Evolutionary conservation across 2,888 invertebrate genomes (phyloP).

Genomic region (Hypercompe scribonia): DNA sequence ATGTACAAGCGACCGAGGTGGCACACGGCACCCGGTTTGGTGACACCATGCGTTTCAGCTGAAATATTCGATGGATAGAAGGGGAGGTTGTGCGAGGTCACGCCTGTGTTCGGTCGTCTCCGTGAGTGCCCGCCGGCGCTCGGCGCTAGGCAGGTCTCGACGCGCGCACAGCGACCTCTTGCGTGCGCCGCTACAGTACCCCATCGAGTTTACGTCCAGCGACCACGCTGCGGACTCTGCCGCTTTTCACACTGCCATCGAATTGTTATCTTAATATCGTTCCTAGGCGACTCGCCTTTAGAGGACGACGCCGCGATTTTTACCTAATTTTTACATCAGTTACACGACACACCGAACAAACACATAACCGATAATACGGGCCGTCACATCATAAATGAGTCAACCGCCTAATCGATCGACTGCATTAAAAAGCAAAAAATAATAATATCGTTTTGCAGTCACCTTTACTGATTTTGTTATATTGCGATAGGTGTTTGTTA

Average conservation of each 20-base stretch:
- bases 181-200: constrained; percentile 77
- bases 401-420: constrained; percentile 82
- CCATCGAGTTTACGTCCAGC: constrained; percentile 77
- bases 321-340: constrained; percentile 57
- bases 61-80: constrained; percentile 76
- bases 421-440: constrained; percentile 81
- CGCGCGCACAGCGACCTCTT: constrained; percentile 78
- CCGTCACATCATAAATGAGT: constrained; percentile 69
- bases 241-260: constrained; percentile 81
- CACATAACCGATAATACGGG: constrained; percentile 63
- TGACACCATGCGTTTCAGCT: constrained; percentile 77
- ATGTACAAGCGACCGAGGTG: constrained; percentile 30
- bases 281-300: constrained; percentile 72
- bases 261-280: constrained; percentile 80
- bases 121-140: constrained; percentile 64
- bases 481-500: constrained; percentile 64
- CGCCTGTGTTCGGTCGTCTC: constrained; percentile 76
- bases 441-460: constrained; percentile 77
- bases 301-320: constrained; percentile 72
- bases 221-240: constrained; percentile 81
- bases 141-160: constrained; percentile 70
- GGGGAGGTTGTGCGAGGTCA: constrained; percentile 83
- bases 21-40: constrained; percentile 58
- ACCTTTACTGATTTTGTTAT: constrained; percentile 78
- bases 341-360: constrained; percentile 52